These are phyloP conservation scores for Chiroxiphia lanceolata DNA, from an alignment of 2,797 vertebrate species.

Conservation along the genomic window DNA sequence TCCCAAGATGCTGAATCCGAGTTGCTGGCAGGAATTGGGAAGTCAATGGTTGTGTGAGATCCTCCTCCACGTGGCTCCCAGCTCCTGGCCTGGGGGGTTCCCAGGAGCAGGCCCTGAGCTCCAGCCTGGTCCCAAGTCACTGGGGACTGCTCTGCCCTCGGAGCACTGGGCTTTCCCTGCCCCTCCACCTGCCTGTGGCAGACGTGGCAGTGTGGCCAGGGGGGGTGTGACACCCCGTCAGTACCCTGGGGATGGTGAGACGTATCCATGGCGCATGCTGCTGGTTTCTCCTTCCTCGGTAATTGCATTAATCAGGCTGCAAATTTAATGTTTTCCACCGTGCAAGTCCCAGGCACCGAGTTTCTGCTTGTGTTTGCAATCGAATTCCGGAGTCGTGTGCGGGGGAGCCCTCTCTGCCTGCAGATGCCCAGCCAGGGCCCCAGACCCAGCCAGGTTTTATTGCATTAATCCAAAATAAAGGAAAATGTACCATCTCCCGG, in stretches of 20 bases:
- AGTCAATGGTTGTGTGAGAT: background rate
- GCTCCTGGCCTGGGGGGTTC: background rate
- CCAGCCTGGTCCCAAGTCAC: background rate
- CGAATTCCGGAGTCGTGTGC: background rate
- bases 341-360: background rate
- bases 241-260: background rate
- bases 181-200: background rate
- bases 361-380: background rate
- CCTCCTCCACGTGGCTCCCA: background rate
- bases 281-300: background rate
- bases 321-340: background rate
- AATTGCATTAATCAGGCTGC: background rate
- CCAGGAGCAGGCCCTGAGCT: background rate
- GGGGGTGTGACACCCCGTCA: background rate
- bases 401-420: background rate
- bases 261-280: background rate
- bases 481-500: background rate
- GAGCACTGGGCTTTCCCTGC: background rate
- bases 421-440: background rate
- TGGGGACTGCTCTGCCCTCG: background rate
- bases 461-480: background rate
- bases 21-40: background rate
- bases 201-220: fast-evolving
- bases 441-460: background rate
- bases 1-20: background rate